These are phyloP conservation scores for Notamacropus eugenii DNA, from an alignment of 2,797 vertebrate genomes.

Conservation along the genomic window DNA sequence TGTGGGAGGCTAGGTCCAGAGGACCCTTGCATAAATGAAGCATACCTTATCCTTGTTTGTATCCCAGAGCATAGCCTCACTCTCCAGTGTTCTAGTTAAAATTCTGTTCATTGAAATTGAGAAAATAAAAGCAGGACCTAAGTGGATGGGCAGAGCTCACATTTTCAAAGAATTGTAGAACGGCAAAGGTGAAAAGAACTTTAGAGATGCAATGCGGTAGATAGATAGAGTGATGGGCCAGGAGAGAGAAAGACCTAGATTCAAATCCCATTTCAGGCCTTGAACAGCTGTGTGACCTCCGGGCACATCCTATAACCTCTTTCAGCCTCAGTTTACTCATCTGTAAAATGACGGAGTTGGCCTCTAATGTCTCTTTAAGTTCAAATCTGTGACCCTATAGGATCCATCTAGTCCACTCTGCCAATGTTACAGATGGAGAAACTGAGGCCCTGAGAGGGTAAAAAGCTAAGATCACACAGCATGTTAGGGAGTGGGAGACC, in stretches of 20 bases:
- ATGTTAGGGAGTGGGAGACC: neutral
- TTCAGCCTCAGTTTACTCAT: neutral
- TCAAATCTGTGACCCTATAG: neutral
- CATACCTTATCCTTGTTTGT: neutral
- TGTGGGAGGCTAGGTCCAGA: neutral
- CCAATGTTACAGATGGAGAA: neutral
- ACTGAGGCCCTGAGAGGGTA: neutral
- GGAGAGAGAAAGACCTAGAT: neutral
- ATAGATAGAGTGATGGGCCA: neutral
- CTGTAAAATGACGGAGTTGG: neutral
- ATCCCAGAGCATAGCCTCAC: neutral
- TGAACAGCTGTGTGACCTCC: neutral
- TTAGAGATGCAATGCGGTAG: neutral
- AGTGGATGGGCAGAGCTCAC: neutral
- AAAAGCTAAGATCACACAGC: neutral
- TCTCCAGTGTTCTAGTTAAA: neutral
- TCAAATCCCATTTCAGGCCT: neutral
- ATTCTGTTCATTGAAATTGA: neutral
- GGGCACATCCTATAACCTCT: neutral
- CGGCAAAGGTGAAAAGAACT: neutral
- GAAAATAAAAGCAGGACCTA: neutral
- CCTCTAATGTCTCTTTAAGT: neutral
- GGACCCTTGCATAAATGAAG: neutral
- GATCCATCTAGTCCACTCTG: neutral
- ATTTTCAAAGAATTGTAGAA: neutral